A percentile compares a stretch with the other conserved stretches of the same genome.
phyloP scores from a whole-genome alignment of 2,888 invertebrate species.

The Teinopalpus imperialis region DNA sequence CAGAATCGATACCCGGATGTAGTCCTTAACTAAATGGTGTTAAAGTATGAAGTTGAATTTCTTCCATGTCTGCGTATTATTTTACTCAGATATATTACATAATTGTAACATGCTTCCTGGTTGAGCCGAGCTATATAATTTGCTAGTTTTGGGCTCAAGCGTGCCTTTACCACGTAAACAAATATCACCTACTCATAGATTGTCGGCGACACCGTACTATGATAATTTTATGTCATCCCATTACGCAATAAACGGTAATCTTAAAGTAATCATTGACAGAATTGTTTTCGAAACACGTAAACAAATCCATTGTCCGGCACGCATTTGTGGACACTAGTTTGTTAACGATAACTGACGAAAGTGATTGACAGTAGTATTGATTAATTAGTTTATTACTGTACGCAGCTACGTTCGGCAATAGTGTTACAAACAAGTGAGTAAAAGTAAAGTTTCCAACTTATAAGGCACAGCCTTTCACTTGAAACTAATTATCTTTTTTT shows the following conservation, averaged over 20 bases:
- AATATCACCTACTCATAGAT: too few relatives aligned
- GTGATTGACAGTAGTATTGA: neutral
- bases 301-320: conserved; percentile 12
- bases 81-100: too few relatives aligned
- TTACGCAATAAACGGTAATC: conserved; percentile 10
- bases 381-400: neutral
- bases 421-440: neutral
- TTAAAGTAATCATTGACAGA: conserved; percentile 7
- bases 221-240: conserved; percentile 1
- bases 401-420: neutral
- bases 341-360: neutral
- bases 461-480: neutral
- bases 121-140: too few relatives aligned
- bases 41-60: too few relatives aligned
- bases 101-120: too few relatives aligned
- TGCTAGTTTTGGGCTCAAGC: too few relatives aligned
- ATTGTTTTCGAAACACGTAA: conserved; percentile 13
- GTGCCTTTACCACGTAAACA: too few relatives aligned
- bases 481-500: conserved; percentile 11
- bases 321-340: conserved; percentile 4
- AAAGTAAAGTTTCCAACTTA: conserved; percentile 1
- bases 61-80: too few relatives aligned
- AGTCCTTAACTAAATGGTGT: too few relatives aligned
- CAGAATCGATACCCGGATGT: too few relatives aligned
- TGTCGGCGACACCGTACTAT: too few relatives aligned